Conservation (phyloP, 2,888 invertebrate species). For the Formica aserva region DNA sequence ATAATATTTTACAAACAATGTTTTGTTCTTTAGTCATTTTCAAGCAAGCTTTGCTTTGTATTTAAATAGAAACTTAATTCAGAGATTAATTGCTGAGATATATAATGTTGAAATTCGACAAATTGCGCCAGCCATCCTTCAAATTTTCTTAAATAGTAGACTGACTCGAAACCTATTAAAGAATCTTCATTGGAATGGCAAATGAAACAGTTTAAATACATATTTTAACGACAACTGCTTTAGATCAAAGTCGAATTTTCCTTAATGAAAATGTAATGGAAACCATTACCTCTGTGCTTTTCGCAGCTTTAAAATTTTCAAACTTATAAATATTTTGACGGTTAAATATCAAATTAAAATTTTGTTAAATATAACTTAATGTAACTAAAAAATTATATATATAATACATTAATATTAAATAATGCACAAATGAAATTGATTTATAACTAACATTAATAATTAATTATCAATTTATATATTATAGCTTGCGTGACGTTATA, state of each 20-base stretch:
- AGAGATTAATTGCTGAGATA: background rate
- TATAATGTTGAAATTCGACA: constrained; percentile 33
- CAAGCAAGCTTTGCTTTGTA: background rate
- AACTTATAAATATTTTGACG: background rate
- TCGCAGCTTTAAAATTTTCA: background rate
- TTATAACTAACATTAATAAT: background rate
- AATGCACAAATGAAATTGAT: background rate
- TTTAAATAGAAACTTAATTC: constrained; percentile 13
- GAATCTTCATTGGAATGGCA: background rate
- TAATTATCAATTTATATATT: constrained; percentile 7
- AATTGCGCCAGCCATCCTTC: background rate
- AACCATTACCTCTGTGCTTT: constrained; percentile 4
- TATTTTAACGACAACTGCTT: constrained; percentile 36
- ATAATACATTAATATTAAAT: background rate
- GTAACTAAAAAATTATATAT: background rate
- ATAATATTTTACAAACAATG: background rate
- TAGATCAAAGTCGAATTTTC: constrained; percentile 14
- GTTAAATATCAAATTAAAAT: background rate
- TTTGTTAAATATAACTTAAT: background rate
- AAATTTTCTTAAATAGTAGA: constrained; percentile 13
- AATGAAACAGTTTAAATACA: background rate
- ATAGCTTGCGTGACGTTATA: background rate
- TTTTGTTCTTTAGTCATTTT: constrained; percentile 8
- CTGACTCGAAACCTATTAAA: constrained; percentile 29
- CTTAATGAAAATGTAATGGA: constrained; percentile 25